phyloP scores from a whole-genome alignment of 2,888 invertebrate species.

The Lasioglossum zephyrum region DNA sequence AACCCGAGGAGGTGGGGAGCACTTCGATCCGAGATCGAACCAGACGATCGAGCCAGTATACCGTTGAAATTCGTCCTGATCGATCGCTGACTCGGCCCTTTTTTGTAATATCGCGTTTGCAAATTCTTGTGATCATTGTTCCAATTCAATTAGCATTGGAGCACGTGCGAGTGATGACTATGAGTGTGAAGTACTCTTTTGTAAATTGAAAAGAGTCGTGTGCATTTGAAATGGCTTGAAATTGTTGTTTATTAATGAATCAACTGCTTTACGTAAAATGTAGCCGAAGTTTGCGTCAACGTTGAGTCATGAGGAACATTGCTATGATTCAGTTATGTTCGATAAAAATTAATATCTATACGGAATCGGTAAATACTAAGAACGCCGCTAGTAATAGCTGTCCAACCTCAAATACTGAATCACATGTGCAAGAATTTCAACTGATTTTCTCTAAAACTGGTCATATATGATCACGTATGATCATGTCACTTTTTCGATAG shows the following conservation, averaged over 20 bases:
- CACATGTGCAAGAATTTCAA: background rate
- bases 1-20: background rate
- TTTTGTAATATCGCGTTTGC: background rate
- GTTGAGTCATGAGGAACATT: background rate
- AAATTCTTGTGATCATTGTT: background rate
- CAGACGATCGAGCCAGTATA: background rate
- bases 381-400: background rate
- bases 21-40: background rate
- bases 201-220: background rate
- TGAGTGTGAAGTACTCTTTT: background rate
- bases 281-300: background rate
- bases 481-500: background rate
- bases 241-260: background rate
- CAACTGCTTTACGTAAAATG: background rate
- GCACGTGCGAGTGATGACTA: background rate
- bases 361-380: background rate
- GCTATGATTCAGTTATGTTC: background rate
- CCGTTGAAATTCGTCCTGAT: background rate
- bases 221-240: background rate
- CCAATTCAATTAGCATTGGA: background rate
- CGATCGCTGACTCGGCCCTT: background rate
- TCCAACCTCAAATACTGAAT: background rate
- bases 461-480: background rate
- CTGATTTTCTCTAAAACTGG: background rate
- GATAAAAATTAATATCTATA: background rate